phyloP scores from a whole-genome alignment of 2,797 vertebrate genomes.

The Podargus strigoides region DNA sequence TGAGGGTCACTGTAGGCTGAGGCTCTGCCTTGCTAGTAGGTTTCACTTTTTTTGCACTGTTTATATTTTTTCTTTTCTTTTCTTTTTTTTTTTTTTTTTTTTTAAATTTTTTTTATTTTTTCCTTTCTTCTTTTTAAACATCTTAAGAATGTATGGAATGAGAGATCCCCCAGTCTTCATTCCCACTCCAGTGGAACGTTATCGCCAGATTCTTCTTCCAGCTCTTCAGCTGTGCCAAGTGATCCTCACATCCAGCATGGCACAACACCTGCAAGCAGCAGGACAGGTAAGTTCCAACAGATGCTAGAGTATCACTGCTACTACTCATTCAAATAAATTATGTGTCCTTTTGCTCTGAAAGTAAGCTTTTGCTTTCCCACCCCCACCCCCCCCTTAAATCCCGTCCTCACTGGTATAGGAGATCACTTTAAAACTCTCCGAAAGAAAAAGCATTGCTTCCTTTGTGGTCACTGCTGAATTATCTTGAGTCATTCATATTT shows the following conservation, averaged over 20 bases:
- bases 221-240: slow-evolving; percentile 90
- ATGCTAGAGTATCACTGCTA: not conserved
- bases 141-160: slow-evolving; percentile 81
- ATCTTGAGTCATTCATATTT: not conserved
- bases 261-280: slow-evolving; percentile 93
- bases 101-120: no score
- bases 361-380: no score
- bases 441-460: not conserved
- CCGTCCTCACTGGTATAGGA: not conserved
- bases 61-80: not conserved
- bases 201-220: slow-evolving; percentile 92
- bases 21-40: not conserved
- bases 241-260: slow-evolving; percentile 91
- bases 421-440: not conserved
- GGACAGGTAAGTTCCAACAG: slow-evolving; percentile 80
- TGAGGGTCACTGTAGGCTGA: not conserved
- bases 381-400: no score
- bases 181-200: slow-evolving; percentile 90
- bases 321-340: not conserved
- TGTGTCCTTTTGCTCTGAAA: not conserved
- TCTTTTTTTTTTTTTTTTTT: not conserved
- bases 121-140: not conserved
- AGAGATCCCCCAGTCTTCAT: slow-evolving; percentile 91
- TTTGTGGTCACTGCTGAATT: not conserved
- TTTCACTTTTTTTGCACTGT: not conserved